These are phyloP conservation scores for Parnassius apollo DNA, from an alignment of 2,888 invertebrate genomes.

Conservation along the genomic window DNA sequence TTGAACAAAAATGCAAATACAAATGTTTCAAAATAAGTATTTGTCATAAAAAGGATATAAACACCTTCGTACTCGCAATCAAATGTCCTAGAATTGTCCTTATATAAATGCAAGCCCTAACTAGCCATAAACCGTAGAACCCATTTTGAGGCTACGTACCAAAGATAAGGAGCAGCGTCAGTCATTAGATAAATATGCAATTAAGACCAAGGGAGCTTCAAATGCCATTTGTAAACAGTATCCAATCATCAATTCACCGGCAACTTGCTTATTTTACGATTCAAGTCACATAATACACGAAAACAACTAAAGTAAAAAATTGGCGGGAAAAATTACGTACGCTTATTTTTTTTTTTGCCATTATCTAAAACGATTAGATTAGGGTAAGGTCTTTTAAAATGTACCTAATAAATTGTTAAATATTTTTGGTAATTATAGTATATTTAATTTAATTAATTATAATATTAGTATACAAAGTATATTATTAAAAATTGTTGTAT, in stretches of 20 bases:
- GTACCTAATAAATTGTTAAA: too few species aligned
- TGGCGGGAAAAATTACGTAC: conserved; percentile 13
- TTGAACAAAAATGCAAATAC: too few species aligned
- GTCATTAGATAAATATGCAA: conserved; percentile 70
- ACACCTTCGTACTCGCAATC: too few species aligned
- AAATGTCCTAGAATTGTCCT: background rate
- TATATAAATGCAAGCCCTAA: conserved; percentile 3
- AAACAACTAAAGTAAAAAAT: conserved; percentile 2
- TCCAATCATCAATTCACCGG: conserved; percentile 1
- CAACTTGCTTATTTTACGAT: conserved; percentile 12
- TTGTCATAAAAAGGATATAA: too few species aligned
- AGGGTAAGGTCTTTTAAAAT: too few species aligned
- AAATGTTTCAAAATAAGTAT: too few species aligned
- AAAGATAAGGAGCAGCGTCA: conserved; percentile 49
- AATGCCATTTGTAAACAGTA: conserved; percentile 35
- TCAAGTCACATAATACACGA: background rate
- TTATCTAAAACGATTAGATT: too few species aligned
- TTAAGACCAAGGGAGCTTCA: conserved; percentile 53
- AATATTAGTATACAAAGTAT: too few species aligned
- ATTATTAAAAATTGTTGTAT: too few species aligned
- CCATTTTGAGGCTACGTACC: conserved; percentile 53
- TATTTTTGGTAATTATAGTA: too few species aligned
- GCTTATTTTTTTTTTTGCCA: background rate
- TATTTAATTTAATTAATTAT: too few species aligned
- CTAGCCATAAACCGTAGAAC: conserved; percentile 37